phyloP scores from a whole-genome alignment of 35 echinoderm and acorn worm genomes.

The Amphiura filiformis region DNA sequence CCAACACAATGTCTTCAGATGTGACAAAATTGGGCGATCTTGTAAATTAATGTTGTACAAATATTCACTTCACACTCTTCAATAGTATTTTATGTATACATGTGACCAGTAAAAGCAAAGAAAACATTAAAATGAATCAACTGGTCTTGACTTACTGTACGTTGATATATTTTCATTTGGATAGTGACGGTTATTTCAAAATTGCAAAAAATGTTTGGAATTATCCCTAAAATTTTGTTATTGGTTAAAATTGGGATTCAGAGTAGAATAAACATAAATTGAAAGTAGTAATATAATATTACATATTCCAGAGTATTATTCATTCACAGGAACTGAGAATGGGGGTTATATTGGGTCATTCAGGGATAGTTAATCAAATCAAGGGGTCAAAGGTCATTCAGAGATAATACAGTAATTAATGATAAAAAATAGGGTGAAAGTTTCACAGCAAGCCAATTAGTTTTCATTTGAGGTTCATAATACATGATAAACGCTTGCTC shows the following conservation, averaged over 20 bases:
- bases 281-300: background rate
- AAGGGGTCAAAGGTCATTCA: background rate
- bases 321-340: background rate
- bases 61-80: no score
- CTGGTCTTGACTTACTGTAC: no score
- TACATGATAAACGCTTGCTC: no score
- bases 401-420: background rate
- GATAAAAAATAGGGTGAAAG: background rate
- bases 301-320: background rate
- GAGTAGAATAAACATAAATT: background rate
- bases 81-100: no score
- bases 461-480: background rate
- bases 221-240: background rate
- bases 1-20: no score
- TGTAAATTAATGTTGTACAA: no score
- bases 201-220: background rate
- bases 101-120: no score
- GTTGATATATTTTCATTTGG: no score
- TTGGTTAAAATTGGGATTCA: background rate
- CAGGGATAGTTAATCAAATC: background rate
- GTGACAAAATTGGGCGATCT: no score
- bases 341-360: background rate
- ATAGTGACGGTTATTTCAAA: no score
- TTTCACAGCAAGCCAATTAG: background rate
- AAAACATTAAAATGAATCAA: no score